Evolutionary conservation across 2,888 invertebrate species (phyloP), one percentile per base, ranked within the genome.

Genomic region (Chironomus tentans): DNA sequence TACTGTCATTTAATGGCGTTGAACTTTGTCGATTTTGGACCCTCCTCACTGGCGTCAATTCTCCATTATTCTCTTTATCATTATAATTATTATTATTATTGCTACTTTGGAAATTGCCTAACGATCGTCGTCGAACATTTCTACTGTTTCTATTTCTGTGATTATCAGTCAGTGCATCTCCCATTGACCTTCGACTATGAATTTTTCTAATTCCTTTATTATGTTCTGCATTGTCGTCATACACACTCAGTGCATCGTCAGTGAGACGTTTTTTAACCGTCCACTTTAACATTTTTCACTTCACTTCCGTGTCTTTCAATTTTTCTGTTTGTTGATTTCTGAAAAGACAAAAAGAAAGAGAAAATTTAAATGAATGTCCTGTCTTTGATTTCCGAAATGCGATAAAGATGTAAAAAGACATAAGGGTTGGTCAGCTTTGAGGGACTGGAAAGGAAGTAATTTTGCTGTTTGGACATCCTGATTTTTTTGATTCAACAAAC

Each of bases 201-300:
- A 22, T 50, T 61, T 38, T 62, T 21, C 18, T 61, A 56, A 38
- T 38, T 38, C 18, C 21, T 7, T 68, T 46, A n/a, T 38, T 13
- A 12, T 15, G n/a, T 38, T 38, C 38, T 38, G 38, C 38, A 38
- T 38, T 38, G 10, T 38, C 38, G 38, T 38, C 38, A 38, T 38
- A 38, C 38, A 38, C 38, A 38, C 38, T 38, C 38, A 38, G 38
- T 38, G 38, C 38, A 38, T 38, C 38, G 38, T 46, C 18, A 38
- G 38, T 38, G 22, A 48, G 50, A 24, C 74, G 74, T 74, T 74
- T 74, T 47, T 74, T 74, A 74, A 74, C 74, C 38, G 74, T 74
- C 74, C 74, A 74, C 74, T 74, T 74, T 46, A 74, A 50, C 74
- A 74, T 74, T 22, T 46, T 74, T 28, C 4, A 18, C 21, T 71